Base-by-base conservation (phyloP, 2,113 vertebrate species). In the Typhlomys cinereus region DNA sequence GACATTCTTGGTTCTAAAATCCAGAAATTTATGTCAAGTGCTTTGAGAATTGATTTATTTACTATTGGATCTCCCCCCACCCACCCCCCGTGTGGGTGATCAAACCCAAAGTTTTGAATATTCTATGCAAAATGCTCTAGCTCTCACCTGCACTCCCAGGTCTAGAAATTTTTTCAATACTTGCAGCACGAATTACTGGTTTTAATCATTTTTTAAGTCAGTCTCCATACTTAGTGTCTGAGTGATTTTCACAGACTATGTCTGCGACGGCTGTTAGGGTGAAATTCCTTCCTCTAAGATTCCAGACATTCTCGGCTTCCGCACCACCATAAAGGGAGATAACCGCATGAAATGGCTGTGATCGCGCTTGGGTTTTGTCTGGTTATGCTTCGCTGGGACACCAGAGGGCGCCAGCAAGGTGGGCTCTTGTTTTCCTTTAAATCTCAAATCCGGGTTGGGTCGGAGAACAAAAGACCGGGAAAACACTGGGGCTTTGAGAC, bases 391-490 rank as follows among this genome's bases (percentile, higher is more conserved):
- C 79, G 15, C 14, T 48, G 8, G 46, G 67, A 94, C 96, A 91
- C 96, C 91, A 96, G 96, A 96, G 96, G 96, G 96, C 93, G 96
- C 91, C 2, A 61, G 23, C 50, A 70, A 1, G 52, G 39, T 39
- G 36, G 3, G 54, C 88, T 3, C 89, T 92, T 96, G 96, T 96
- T 96, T 96, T 94, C 88, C 91, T 96, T 93, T 66, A 79, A 95
- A 97, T 76, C 15, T 79, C 41, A 31, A 79, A 14, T 80, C 59
- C 0, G 46, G 57, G 75, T 76, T 82, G 0, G 5, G 4, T 46
- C 21, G 0, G 57, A 87, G 67, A 93, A 96, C 73, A 95, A 95
- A 95, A 96, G 92, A 57, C 69, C 34, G 3, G 88, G 85, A 93
- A 70, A 36, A 1, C 71, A 1, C 39, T 13, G 50, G 34, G 14